A percentile compares a stretch with the other conserved stretches of the same genome.
Conservation (phyloP, 2,888 invertebrate genomes). For the Amiota communis region DNA sequence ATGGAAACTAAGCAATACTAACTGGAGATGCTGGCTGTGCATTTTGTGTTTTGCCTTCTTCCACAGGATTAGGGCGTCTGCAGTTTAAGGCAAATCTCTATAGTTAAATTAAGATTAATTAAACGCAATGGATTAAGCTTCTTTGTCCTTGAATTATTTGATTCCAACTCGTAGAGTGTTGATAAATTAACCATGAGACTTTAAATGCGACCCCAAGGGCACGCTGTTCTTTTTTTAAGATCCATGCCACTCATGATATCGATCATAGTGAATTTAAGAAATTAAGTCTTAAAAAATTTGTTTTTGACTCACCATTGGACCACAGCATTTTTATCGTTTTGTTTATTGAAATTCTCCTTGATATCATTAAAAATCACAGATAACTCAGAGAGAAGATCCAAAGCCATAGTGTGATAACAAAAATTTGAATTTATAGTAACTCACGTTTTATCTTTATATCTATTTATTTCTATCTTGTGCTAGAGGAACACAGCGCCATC, state of each 20-base stretch:
- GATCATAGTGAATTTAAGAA: constrained; percentile 84
- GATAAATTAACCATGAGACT: constrained; percentile 90
- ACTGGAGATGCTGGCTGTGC: not conserved
- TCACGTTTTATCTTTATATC: too few species aligned
- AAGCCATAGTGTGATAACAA: too few species aligned
- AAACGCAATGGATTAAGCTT: constrained; percentile 87
- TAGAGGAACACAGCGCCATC: too few species aligned
- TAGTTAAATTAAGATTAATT: constrained; percentile 77
- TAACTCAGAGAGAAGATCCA: constrained; percentile 70
- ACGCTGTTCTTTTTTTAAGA: constrained; percentile 77
- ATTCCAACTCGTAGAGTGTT: constrained; percentile 93
- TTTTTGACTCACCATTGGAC: constrained; percentile 80
- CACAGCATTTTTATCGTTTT: constrained; percentile 74
- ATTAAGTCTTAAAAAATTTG: too few species aligned
- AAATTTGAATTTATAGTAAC: too few species aligned
- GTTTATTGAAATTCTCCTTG: constrained; percentile 56
- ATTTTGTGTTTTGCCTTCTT: constrained; percentile 26
- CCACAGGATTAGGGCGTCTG: constrained; percentile 53
- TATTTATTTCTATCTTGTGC: too few species aligned
- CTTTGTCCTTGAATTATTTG: constrained; percentile 89
- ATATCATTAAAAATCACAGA: constrained; percentile 68
- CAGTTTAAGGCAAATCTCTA: constrained; percentile 72
- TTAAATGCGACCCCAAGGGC: constrained; percentile 82
- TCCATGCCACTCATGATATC: constrained; percentile 77
- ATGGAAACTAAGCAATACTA: constrained; percentile 23